Conservation (phyloP, 2,888 invertebrate species). For the Chrysolina haemoptera region DNA sequence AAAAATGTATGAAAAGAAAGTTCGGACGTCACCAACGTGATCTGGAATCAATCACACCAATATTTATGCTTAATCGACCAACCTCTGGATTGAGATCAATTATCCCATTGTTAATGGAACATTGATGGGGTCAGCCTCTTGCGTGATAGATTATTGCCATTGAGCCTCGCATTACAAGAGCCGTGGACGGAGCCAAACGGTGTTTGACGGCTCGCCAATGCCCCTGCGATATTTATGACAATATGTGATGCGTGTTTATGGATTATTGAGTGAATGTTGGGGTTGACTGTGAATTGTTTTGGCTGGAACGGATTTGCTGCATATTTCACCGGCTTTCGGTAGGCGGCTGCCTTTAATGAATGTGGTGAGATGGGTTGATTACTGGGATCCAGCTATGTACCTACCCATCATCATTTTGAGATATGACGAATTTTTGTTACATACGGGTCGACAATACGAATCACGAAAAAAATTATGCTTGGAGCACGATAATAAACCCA, state of each 20-base stretch:
- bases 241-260: constrained; percentile 46
- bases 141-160: constrained; percentile 59
- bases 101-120: constrained; percentile 62
- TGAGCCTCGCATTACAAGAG: constrained; percentile 53
- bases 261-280: constrained; percentile 35
- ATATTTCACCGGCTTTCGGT: constrained; percentile 9
- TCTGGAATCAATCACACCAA: background rate
- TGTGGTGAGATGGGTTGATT: background rate
- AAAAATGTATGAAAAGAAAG: no score
- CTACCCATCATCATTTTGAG: no score
- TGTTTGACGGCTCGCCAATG: constrained; percentile 57
- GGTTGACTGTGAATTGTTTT: constrained; percentile 22
- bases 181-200: constrained; percentile 58
- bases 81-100: constrained; percentile 61
- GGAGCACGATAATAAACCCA: no score
- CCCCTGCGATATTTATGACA: constrained; percentile 60
- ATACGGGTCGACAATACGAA: no score
- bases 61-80: background rate
- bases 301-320: constrained; percentile 1
- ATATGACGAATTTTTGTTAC: no score
- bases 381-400: no score
- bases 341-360: background rate
- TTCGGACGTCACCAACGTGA: background rate
- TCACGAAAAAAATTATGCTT: no score
- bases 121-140: constrained; percentile 58